A percentile compares a stretch with the other conserved stretches of the same genome.
Conservation (phyloP, 2,888 invertebrate genomes). For the Caenorhabditis sp. region DNA sequence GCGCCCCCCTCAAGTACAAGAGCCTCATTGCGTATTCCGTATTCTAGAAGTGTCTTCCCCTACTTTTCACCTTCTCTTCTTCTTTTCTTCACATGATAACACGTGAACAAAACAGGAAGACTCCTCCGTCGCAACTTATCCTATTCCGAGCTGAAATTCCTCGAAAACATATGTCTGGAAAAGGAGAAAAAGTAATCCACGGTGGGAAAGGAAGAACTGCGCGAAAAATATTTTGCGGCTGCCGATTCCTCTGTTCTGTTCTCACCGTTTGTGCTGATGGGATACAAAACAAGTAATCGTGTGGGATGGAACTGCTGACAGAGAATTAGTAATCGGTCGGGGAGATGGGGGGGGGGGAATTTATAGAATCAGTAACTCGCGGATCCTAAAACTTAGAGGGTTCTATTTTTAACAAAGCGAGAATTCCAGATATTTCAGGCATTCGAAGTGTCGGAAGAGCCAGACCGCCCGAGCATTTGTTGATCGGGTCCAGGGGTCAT, state of each 20-base stretch:
- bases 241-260: neutral
- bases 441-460: neutral
- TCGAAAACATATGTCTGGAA: neutral
- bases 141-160: neutral
- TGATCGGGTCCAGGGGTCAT: constrained; percentile 5
- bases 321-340: neutral
- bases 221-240: neutral
- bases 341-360: neutral
- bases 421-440: neutral
- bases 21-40: neutral
- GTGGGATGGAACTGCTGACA: neutral
- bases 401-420: neutral
- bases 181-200: constrained; percentile 4
- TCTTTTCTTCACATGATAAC: neutral
- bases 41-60: neutral
- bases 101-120: constrained; percentile 1
- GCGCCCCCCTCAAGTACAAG: neutral
- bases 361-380: too few relatives aligned
- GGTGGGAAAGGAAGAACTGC: neutral
- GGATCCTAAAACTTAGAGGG: too few relatives aligned
- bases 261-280: constrained; percentile 7
- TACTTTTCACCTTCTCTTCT: neutral
- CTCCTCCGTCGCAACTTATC: neutral
- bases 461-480: neutral
- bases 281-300: neutral